Conservation (phyloP, 2,888 invertebrate species). For the Punctoribates punctum region DNA sequence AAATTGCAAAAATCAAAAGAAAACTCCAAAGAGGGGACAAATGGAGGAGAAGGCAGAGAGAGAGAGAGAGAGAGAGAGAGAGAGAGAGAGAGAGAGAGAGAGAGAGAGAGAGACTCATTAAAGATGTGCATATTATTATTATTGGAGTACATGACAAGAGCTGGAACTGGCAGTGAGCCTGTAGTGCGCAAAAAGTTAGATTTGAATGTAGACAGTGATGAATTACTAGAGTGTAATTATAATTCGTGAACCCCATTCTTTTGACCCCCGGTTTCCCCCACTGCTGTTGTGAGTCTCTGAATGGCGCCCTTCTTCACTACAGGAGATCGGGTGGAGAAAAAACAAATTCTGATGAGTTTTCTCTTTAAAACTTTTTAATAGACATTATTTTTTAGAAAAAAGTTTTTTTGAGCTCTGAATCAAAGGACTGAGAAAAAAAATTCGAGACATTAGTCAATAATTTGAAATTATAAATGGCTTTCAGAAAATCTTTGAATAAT, state of each 20-base stretch:
- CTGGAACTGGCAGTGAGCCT: not conserved
- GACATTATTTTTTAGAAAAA: constrained; percentile 20
- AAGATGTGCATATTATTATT: constrained; percentile 30
- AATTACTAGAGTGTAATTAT: constrained; percentile 33
- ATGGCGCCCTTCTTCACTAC: constrained; percentile 19
- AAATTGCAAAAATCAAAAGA: not conserved
- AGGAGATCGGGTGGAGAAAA: constrained; percentile 29
- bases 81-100: constrained; percentile 29
- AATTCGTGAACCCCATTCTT: constrained; percentile 15
- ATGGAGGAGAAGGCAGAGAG: not conserved
- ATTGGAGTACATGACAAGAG: not conserved
- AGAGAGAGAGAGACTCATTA: constrained; percentile 15
- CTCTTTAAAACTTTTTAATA: not conserved
- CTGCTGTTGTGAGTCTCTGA: not conserved
- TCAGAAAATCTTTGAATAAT: no score
- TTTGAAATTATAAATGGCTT: not conserved
- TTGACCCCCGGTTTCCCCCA: not conserved
- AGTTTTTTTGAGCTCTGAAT: no score
- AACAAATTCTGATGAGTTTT: constrained; percentile 27
- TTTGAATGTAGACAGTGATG: constrained; percentile 23
- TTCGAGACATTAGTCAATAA: not conserved
- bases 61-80: constrained; percentile 27
- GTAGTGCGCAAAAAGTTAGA: constrained; percentile 15
- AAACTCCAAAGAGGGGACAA: not conserved
- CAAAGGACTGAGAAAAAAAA: no score